Evolutionary conservation across 2,113 vertebrate species (phyloP), one percentile per base, ranked within the genome.

Genomic region (Etheostoma cragini): DNA sequence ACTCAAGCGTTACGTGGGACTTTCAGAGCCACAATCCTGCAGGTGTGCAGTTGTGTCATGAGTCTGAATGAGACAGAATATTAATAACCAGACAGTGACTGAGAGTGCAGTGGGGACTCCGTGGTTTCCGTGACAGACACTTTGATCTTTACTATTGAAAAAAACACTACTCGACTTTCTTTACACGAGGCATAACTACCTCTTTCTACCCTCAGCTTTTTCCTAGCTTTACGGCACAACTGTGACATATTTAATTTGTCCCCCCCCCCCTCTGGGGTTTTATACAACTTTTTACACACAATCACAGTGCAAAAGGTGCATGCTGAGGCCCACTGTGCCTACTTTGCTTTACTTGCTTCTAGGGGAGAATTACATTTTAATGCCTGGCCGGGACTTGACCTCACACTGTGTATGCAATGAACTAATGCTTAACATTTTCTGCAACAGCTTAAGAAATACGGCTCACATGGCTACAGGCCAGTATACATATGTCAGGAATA

Each of bases 401-500:
- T 35, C 83, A 86, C 49, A 24, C 10, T 71, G 50, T 19, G 13
- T 6, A 21, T 26, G 5, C 24, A 24, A 46, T 47, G n/a, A 42
- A 11, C 15, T 10, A 15, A 47, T 0, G 1, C 21, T n/a, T 26
- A 47, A 4, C 6, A 19, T 22, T 13, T 15, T 35, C 11, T 70
- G 5, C 4, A 46, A 19, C 61, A 42, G 15, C 61, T 53, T 56
- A 14, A 68, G 63, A 45, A 45, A 64, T 47, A 35, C 15, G 17
- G 12, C 5, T 30, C 19, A 2, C 5, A 63, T 5, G 16, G 16
- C 45, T 24, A 19, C 13, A 78, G 42, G 8, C 0, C 53, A 19
- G 33, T 58, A 52, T 21, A 21, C 68, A 62, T 84, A 67, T 65
- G n/a, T 83, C 17, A 74, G 87, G 79, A 94, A 95, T 83, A 85